phyloP scores from a whole-genome alignment of 2,888 invertebrate genomes.

The Napeogenes inachia region DNA sequence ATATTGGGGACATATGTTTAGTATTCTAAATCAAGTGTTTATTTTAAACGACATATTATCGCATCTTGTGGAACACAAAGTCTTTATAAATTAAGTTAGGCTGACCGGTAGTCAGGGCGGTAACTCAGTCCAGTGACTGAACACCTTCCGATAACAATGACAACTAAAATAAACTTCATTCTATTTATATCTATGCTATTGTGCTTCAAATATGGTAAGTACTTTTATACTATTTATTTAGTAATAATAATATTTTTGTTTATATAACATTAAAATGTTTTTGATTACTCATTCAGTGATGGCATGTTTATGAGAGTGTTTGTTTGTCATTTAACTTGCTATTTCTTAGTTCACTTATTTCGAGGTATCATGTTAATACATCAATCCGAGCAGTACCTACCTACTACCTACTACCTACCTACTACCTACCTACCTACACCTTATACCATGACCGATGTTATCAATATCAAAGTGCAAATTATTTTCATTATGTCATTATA shows the following conservation, averaged over 20 bases:
- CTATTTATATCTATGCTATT: slow-evolving; percentile 21
- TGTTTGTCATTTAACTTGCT: too few relatives aligned
- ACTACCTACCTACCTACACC: too few relatives aligned
- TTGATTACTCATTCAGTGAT: neutral
- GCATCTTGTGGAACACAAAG: slow-evolving; percentile 16
- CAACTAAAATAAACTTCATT: slow-evolving; percentile 16
- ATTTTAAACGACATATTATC: neutral
- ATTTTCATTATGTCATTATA: neutral
- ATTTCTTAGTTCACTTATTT: too few relatives aligned
- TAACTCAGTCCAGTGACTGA: slow-evolving; percentile 26
- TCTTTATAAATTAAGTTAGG: slow-evolving; percentile 29
- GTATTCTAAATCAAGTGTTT: too few relatives aligned
- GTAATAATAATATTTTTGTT: neutral
- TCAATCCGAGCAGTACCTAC: too few relatives aligned
- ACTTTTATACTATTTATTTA: neutral
- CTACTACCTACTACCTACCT: too few relatives aligned
- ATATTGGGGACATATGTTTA: too few relatives aligned
- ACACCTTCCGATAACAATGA: slow-evolving; percentile 26
- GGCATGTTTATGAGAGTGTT: neutral
- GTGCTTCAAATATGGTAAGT: slow-evolving; percentile 32
- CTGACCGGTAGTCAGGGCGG: neutral
- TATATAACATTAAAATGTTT: too few relatives aligned
- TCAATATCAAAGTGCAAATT: neutral
- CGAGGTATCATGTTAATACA: too few relatives aligned
- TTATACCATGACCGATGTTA: too few relatives aligned